These are phyloP conservation scores for Platerodrilus igneus DNA, from an alignment of 2,888 invertebrate species.

Conservation along the genomic window DNA sequence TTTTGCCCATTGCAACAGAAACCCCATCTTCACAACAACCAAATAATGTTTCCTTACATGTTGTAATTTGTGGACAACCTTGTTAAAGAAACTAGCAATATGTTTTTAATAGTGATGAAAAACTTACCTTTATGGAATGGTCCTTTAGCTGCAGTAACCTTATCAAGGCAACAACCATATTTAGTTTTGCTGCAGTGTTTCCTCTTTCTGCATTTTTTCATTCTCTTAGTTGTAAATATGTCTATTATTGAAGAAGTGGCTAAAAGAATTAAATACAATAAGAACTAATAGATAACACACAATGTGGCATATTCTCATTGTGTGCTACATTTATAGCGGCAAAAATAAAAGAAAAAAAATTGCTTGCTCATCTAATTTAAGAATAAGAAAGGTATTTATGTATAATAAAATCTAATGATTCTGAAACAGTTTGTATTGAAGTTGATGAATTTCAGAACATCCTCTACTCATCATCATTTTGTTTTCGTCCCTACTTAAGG, in stretches of 20 bases:
- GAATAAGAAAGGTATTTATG: too few relatives aligned
- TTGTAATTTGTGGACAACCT: constrained; percentile 68
- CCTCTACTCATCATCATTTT: too few relatives aligned
- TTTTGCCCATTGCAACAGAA: constrained; percentile 68
- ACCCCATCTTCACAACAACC: constrained; percentile 83
- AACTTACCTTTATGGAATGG: constrained; percentile 69
- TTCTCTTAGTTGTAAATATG: constrained; percentile 51
- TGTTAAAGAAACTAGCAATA: constrained; percentile 7
- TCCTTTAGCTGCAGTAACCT: constrained; percentile 69
- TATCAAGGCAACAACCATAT: constrained; percentile 85
- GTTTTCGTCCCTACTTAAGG: too few relatives aligned
- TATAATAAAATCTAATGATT: too few relatives aligned
- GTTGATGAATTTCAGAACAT: too few relatives aligned
- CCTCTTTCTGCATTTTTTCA: constrained; percentile 57
- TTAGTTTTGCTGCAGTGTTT: constrained; percentile 57
- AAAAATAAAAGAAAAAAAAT: too few relatives aligned
- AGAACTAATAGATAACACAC: too few relatives aligned
- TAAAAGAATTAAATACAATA: too few relatives aligned
- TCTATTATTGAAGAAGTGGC: constrained; percentile 54
- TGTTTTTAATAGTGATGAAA: background rate
- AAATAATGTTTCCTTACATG: constrained; percentile 69
- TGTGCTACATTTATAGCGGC: too few relatives aligned
- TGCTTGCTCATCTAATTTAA: too few relatives aligned
- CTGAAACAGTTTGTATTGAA: too few relatives aligned
- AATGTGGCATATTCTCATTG: too few relatives aligned